A percentile compares a stretch with the other conserved stretches of the same genome.
These are phyloP conservation scores for Eupsittula cactorum DNA, from an alignment of 2,113 vertebrate genomes.

Conservation along the genomic window DNA sequence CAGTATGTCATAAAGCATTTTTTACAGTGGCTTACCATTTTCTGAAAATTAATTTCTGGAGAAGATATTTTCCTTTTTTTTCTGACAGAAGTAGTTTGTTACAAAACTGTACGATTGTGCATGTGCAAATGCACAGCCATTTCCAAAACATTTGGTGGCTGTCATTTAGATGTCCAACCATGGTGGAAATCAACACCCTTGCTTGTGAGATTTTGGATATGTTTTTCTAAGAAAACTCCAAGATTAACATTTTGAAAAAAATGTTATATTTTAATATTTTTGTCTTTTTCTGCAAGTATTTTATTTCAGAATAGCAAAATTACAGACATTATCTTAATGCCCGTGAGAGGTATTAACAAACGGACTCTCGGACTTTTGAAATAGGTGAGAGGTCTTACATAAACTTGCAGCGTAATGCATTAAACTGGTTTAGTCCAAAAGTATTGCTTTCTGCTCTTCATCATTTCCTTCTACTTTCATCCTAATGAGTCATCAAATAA, in stretches of 20 bases:
- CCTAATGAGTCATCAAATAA: not conserved
- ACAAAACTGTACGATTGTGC: accelerated
- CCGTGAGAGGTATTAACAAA: not conserved
- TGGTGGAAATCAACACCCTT: not conserved
- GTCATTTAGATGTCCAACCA: not conserved
- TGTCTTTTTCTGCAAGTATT: not conserved
- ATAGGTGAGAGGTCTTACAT: not conserved
- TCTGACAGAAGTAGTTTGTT: not conserved
- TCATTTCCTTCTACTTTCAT: not conserved
- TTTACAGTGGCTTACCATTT: not conserved
- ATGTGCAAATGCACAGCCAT: not conserved
- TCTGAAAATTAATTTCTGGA: not conserved
- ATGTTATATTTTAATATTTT: not conserved
- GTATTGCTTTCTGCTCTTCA: not conserved
- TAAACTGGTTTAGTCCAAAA: not conserved
- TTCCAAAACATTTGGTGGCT: not conserved
- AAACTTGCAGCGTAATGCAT: not conserved
- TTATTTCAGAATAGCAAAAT: not conserved
- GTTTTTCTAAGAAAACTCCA: not conserved
- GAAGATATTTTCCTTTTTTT: not conserved
- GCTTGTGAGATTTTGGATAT: not conserved
- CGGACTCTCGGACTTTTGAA: not conserved
- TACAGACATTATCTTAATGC: not conserved
- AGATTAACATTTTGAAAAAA: not conserved
- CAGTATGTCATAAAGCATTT: conserved; percentile 19